phyloP scores from a whole-genome alignment of 2,113 vertebrate species.

The Myrmophylax atrothorax region DNA sequence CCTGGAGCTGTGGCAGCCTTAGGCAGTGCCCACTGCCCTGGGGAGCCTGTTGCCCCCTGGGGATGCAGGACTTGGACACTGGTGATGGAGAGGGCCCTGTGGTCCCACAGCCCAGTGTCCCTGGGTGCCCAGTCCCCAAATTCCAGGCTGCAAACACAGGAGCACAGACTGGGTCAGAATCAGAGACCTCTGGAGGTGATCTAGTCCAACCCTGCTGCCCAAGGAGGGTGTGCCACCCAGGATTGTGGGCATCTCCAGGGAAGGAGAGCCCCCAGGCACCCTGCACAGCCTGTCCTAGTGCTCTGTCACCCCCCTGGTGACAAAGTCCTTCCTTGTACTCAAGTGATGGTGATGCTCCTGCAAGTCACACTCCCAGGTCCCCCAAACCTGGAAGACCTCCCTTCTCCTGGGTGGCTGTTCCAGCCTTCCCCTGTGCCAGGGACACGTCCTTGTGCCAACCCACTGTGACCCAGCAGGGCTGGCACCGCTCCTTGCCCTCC shows the following conservation, averaged over 20 bases:
- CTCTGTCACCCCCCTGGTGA: background rate
- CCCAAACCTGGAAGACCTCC: background rate
- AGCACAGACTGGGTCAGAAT: background rate
- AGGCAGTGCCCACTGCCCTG: background rate
- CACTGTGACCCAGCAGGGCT: rapidly evolving
- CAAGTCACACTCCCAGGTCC: rapidly evolving
- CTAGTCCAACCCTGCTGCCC: background rate
- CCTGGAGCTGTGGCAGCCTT: background rate
- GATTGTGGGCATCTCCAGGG: rapidly evolving
- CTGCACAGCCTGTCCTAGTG: background rate
- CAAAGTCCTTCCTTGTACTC: background rate
- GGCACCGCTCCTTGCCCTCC: rapidly evolving
- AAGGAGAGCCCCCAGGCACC: background rate
- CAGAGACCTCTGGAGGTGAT: too few species aligned
- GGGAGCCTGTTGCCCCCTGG: background rate
- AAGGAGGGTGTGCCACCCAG: background rate
- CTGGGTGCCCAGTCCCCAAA: background rate
- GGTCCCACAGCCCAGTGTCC: background rate
- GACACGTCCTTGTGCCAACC: background rate
- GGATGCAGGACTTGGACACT: rapidly evolving
- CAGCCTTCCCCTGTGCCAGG: background rate
- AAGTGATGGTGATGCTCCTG: background rate
- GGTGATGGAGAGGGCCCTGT: rapidly evolving
- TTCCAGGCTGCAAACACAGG: background rate
- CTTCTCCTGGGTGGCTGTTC: rapidly evolving